Base-by-base conservation (phyloP, 2,888 invertebrate genomes). In the Eristalinus sepulchralis region DNA sequence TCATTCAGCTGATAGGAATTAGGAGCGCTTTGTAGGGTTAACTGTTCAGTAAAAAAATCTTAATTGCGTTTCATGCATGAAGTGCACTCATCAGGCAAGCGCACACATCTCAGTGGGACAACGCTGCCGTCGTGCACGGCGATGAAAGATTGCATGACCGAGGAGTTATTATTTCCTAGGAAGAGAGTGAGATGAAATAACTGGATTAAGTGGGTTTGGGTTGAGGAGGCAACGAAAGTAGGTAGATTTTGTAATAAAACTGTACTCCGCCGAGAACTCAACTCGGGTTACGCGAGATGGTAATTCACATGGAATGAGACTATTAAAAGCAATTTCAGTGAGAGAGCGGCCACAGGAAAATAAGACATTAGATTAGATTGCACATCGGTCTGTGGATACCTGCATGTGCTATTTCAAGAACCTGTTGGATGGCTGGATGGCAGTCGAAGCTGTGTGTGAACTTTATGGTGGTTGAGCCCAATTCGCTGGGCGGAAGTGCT, bases 151-250 rank as follows among this genome's bases (percentile, higher is more conserved):
- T 84, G 83, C 83, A 84, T 76, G 80, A 84, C 76, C 68, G 59
- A 27, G 55, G 59, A 70, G 60, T 70, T 75, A 47, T 76, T 81
- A 82, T 82, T 85, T 85, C 55, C 85, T 82, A 82, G 77, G 85
- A 85, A 82, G 72, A 82, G 82, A 85, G 85, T 85, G 73, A 73
- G 82, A 82, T 82, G 82, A 73, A 85, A 85, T 82, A 83, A 83
- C 86, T 83, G 75, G 83, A 86, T 86, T 71, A 86, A 86, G 78
- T 79, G 70, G 78, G 83, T 86, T 83, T 72, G 59, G 85, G 72
- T 82, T 82, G 81, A 82, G 60, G 34, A 73, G 68, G 70, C 73
- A 83, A 78, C 63, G 71, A 86, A 86, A 83, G 83, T 83, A 83
- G 86, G 83, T 83, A 83, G 78, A 27, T 73, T 86, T 83, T 75